Evolutionary conservation across 1,140 invertebrate species (phyloP).

Genomic region (Drosophila malerkotliana): DNA sequence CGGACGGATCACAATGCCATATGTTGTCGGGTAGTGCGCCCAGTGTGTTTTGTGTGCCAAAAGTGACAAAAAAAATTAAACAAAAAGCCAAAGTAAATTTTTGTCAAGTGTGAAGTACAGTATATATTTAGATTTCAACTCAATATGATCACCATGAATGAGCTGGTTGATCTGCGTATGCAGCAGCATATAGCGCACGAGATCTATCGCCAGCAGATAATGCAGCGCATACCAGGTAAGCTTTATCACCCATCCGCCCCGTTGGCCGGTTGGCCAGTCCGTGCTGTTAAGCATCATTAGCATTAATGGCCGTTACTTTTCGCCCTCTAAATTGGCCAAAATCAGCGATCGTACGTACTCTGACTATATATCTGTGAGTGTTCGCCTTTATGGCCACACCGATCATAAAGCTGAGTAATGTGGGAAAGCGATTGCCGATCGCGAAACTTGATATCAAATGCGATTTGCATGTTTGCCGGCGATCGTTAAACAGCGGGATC

Average conservation of each 20-base stretch:
- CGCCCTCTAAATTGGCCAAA: conserved; percentile 9
- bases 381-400: conserved; percentile 38
- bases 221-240: conserved; percentile 83
- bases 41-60: conserved; percentile 56
- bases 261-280: conserved; percentile 10
- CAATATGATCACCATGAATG: conserved; percentile 82
- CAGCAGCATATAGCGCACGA: conserved; percentile 83
- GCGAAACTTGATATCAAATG: conserved; percentile 38
- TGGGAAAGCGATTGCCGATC: conserved; percentile 60
- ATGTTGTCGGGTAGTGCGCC: conserved; percentile 28
- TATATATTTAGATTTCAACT: conserved; percentile 29
- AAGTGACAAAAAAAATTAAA: conserved; percentile 64
- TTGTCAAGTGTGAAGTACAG: conserved; percentile 50
- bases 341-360: conserved; percentile 18
- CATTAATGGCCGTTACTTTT: conserved; percentile 52
- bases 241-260: conserved; percentile 39
- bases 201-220: conserved; percentile 83
- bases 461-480: conserved; percentile 39
- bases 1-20: conserved; percentile 7
- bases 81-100: conserved; percentile 18
- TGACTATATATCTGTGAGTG: conserved; percentile 6
- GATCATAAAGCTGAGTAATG: conserved; percentile 71
- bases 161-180: conserved; percentile 82
- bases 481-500: conserved; percentile 48
- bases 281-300: conserved; percentile 70